Evolutionary conservation across 2,797 vertebrate species (phyloP), one percentile per base, ranked within the genome.

Genomic region (Pipistrellus pipistrellus): DNA sequence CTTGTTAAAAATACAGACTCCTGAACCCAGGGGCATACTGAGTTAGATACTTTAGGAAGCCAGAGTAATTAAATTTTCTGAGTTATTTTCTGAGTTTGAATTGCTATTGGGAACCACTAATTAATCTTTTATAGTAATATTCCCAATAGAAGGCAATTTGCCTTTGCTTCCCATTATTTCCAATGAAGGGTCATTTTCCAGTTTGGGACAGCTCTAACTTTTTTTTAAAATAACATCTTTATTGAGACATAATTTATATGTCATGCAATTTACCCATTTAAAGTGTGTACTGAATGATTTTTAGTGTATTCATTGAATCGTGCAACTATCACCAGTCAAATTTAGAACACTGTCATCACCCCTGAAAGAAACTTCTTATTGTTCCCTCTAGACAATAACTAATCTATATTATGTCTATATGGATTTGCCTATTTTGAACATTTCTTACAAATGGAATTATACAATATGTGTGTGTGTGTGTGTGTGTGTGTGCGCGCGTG

Each of bases 81-180:
- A n/a, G 17, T 51, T 68, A 46, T 86, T 92, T 89, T 92, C 82
- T 76, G 68, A 51, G 64, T 72, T 8, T 72, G 51, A 88, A 64
- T 38, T 86, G 25, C 62, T 92, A n/a, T 30, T 85, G 66, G 73
- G 57, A 93, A 73, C 44, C 4, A 81, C 57, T 46, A 69, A 83
- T n/a, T 44, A 41, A 66, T 90, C 71, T 93, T 93, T 88, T 94
- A 57, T 7, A 77, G 66, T 48, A 85, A 77, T 25, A 21, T 85
- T 18, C 88, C 80, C 51, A 57, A 32, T 18, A 35, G 38, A 92
- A 44, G 38, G 2, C 53, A 25, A 35, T 77, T 90, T 93, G 73
- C 18, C 41, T 94, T 92, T 93, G 53, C 18, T 92, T 85, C 27
- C 83, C 51, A 27, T 77, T 77, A 77, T 89, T 92, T 91, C 72